These are phyloP conservation scores for Nymphalis urticae DNA, from an alignment of 2,888 invertebrate genomes.

Conservation along the genomic window DNA sequence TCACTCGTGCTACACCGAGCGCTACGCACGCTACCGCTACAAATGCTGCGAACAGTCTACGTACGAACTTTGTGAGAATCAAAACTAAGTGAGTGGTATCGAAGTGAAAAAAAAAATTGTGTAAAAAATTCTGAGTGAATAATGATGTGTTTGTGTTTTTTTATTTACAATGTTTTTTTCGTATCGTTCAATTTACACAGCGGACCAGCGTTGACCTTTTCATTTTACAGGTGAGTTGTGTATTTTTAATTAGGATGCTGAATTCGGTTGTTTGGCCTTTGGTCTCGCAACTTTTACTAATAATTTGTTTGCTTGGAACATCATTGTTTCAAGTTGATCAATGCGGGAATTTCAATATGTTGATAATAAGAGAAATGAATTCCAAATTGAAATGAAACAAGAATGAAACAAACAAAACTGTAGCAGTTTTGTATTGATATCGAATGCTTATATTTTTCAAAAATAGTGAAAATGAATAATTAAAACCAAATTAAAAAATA, in stretches of 20 bases:
- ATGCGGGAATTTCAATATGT: no score
- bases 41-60: slow-evolving; percentile 47
- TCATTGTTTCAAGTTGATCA: no score
- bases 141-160: slow-evolving; percentile 45
- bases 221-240: slow-evolving; percentile 74
- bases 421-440: no score
- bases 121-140: slow-evolving; percentile 48
- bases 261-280: slow-evolving; percentile 38
- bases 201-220: slow-evolving; percentile 65
- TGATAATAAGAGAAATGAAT: no score
- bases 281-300: slow-evolving; percentile 12
- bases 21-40: slow-evolving; percentile 59
- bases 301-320: slow-evolving; percentile 1
- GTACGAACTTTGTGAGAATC: slow-evolving; percentile 46
- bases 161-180: slow-evolving; percentile 51
- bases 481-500: no score
- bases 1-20: slow-evolving; percentile 65
- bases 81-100: slow-evolving; percentile 34
- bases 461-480: no score
- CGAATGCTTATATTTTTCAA: no score
- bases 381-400: no score
- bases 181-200: slow-evolving; percentile 60
- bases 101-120: slow-evolving; percentile 30
- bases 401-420: no score
- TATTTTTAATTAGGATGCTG: slow-evolving; percentile 65